Evolutionary conservation across 2,888 invertebrate species (phyloP), one percentile per base, ranked within the genome.

Genomic region (Drosophila meridionalis): DNA sequence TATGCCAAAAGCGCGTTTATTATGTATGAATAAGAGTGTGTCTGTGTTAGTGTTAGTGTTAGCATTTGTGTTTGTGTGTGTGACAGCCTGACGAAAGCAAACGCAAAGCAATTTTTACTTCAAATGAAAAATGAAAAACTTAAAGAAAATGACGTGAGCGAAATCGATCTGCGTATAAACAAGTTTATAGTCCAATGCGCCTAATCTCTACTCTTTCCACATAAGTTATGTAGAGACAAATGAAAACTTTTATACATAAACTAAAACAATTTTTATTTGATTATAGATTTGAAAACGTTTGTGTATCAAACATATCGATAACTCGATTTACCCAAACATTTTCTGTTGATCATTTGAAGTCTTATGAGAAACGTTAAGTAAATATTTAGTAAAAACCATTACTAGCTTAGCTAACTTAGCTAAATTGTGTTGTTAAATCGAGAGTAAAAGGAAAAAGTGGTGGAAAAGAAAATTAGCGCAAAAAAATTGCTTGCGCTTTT

Each of bases 1-100:
- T 87, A 89, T 85, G 89, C 77, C 89, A 87, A 89, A 84, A 80
- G 77, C 84, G 85, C 85, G 82, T 87, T 87, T 83, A 75, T 80
- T 52, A 43, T 62, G 48, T 57, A 30, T 45, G 34, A n/a, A 47
- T 57, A 50, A 52, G 38, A 45, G 48, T 30, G 32, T 43, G 36
- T 26, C 52, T 64, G 12, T 53, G 3, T 36, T 12, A 12, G 48
- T 30, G 30, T 30, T 6, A 11, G n/a, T 50, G 55, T 26, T 28
- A 2, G 9, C 20, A 9, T 8, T 28, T 14, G 48, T 14, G 14
- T 12, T 28, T 47, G 40, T 45, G 47, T 28, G 50, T 36, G 20
- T 7, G 52, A 45, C 11, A 9, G 8, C 11, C 9, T 11, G 40
- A 42, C 40, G 50, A 60, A 38, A 57, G 58, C 48, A 76, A 73